These are phyloP conservation scores for Halichoerus grypus DNA, from an alignment of 2,113 vertebrate genomes.

Conservation along the genomic window DNA sequence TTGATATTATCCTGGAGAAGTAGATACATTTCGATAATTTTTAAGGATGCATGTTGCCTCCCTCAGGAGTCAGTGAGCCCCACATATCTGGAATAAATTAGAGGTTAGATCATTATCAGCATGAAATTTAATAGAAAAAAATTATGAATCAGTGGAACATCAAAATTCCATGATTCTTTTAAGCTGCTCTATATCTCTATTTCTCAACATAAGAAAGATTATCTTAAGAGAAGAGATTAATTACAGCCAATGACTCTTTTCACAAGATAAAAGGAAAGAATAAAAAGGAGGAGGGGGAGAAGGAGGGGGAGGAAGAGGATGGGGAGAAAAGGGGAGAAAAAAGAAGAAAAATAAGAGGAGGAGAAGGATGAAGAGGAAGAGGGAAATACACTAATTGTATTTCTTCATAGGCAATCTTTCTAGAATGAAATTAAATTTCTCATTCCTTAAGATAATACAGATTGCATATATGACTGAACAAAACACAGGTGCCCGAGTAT, in stretches of 20 bases:
- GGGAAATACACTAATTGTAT: background rate
- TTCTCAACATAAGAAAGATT: conserved; percentile 43
- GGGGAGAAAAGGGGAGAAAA: background rate
- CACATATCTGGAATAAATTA: background rate
- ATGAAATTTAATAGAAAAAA: background rate
- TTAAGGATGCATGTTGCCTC: background rate
- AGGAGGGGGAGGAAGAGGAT: background rate
- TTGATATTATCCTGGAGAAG: background rate
- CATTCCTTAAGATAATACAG: background rate
- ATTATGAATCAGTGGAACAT: background rate
- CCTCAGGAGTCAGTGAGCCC: background rate
- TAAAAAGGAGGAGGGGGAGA: background rate
- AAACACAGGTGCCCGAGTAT: background rate
- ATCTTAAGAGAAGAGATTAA: background rate
- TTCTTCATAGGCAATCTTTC: background rate
- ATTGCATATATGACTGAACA: background rate
- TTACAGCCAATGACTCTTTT: background rate
- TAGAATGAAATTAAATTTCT: background rate
- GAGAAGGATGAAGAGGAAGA: background rate
- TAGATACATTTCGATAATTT: background rate
- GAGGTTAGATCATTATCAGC: background rate
- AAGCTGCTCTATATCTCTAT: background rate
- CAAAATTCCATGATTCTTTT: background rate
- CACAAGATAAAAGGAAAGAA: background rate
- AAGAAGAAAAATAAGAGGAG: background rate